Percentiles rank a stretch among this genome's conserved stretches.
Conservation (phyloP, 2,888 invertebrate species). For the Nomada lathburiana region DNA sequence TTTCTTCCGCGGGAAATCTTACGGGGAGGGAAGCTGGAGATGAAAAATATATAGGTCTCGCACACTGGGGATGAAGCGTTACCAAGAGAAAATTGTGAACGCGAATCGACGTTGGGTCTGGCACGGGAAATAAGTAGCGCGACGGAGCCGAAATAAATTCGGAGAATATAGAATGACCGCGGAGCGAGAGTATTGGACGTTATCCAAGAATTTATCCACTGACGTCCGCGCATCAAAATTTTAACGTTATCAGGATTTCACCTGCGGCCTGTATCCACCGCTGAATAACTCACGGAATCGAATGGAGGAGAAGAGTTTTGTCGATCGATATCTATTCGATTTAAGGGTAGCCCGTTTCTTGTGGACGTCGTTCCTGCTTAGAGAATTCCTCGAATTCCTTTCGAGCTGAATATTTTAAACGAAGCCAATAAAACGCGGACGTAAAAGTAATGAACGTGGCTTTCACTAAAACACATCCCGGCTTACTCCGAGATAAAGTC, state of each 20-base stretch:
- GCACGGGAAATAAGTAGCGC: conserved; percentile 56
- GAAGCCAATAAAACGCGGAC: neutral
- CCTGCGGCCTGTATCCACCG: conserved; percentile 29
- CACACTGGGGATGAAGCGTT: conserved; percentile 9
- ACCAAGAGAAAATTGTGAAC: conserved; percentile 42
- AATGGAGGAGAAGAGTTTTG: conserved; percentile 34
- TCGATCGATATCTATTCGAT: conserved; percentile 38
- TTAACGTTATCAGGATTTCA: conserved; percentile 71
- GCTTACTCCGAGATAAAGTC: neutral
- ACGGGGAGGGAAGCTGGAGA: conserved; percentile 3
- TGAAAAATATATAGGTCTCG: conserved; percentile 7
- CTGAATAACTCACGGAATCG: conserved; percentile 57
- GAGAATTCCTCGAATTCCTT: neutral
- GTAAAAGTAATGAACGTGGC: neutral
- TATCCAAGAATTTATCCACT: conserved; percentile 72
- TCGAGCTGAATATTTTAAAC: neutral
- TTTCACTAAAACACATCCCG: neutral
- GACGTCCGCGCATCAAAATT: conserved; percentile 73
- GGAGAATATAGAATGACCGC: conserved; percentile 49
- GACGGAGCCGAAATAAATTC: conserved; percentile 62
- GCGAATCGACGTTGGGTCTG: conserved; percentile 51
- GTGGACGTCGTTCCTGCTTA: neutral
- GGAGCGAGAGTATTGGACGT: conserved; percentile 52
- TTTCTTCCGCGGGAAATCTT: neutral
- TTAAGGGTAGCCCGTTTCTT: conserved; percentile 22